These are phyloP conservation scores for Onychostoma macrolepis DNA, from an alignment of 2,113 vertebrate species.

Conservation along the genomic window DNA sequence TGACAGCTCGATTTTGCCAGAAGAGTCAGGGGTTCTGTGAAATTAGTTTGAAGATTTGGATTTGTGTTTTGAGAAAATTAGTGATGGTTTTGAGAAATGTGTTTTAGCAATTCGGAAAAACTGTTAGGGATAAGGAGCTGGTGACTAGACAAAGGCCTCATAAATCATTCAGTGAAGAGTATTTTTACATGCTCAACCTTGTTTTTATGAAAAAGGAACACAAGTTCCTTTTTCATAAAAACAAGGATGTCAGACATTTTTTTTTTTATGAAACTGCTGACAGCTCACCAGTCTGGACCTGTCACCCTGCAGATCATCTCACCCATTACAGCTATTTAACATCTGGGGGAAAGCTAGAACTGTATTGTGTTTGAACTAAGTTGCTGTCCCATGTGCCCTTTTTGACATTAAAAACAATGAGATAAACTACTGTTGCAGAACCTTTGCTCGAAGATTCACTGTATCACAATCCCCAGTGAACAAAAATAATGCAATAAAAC, in stretches of 20 bases:
- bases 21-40: too few species aligned
- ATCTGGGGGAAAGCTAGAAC: neutral
- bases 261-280: neutral
- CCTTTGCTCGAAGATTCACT: neutral
- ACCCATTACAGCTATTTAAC: neutral
- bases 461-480: neutral
- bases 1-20: too few species aligned
- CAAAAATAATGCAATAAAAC: neutral
- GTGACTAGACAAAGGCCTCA: neutral
- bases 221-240: neutral
- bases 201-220: neutral
- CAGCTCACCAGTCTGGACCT: neutral
- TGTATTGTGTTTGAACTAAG: neutral
- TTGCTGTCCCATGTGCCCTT: neutral
- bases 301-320: neutral
- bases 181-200: neutral
- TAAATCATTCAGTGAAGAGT: neutral
- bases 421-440: neutral
- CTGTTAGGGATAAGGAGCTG: neutral
- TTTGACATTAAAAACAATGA: constrained; percentile 3
- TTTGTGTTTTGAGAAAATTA: too few species aligned
- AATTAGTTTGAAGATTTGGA: too few species aligned
- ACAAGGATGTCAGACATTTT: neutral
- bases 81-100: too few species aligned
- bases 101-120: too few species aligned